Percentiles rank a stretch among this genome's conserved stretches.
These are phyloP conservation scores for Periophthalmus modestus DNA, from an alignment of 2,113 vertebrate species.

Conservation along the genomic window DNA sequence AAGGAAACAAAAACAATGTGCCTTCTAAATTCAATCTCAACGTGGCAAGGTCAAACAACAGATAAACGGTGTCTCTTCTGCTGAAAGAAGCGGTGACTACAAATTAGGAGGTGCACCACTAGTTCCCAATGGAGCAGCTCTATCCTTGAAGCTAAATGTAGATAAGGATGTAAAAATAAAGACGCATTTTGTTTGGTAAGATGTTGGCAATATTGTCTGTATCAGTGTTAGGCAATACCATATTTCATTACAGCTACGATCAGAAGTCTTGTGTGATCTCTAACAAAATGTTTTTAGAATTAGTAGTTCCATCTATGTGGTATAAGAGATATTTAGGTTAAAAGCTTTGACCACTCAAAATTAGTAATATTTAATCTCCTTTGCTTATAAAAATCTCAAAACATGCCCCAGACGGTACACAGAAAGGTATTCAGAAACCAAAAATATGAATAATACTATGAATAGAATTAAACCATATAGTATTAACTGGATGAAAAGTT, in stretches of 20 bases:
- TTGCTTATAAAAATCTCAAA: no score
- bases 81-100: slow-evolving; percentile 5
- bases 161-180: slow-evolving; percentile 11
- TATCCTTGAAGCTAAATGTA: neutral
- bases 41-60: slow-evolving; percentile 29
- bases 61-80: neutral
- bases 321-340: no score
- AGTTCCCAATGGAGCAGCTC: neutral
- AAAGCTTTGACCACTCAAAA: no score
- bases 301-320: neutral
- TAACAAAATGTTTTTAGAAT: neutral
- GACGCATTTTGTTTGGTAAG: slow-evolving; percentile 1
- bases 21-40: slow-evolving; percentile 15
- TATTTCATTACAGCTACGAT: neutral
- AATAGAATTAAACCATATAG: neutral
- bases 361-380: no score
- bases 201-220: neutral
- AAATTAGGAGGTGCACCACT: neutral
- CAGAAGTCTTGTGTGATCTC: neutral
- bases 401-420: no score
- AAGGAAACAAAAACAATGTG: neutral
- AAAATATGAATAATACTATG: neutral
- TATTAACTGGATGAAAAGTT: neutral
- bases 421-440: neutral
- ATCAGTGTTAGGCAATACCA: neutral